phyloP scores from a whole-genome alignment of 2,888 invertebrate species.

The Tiliacea aurago region DNA sequence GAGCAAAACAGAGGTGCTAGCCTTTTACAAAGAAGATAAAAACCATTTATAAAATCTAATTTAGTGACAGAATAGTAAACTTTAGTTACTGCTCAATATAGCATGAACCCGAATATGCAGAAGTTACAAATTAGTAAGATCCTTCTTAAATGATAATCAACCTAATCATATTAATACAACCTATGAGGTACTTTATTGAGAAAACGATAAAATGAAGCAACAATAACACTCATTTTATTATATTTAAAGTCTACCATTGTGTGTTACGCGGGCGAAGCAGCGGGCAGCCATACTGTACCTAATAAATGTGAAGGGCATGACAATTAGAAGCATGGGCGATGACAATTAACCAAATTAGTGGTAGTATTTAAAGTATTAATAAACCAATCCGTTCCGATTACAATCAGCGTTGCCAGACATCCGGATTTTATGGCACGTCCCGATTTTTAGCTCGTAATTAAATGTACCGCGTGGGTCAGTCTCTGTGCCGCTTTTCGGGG shows the following conservation, averaged over 20 bases:
- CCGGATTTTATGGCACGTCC: too few relatives aligned
- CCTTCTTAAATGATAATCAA: too few relatives aligned
- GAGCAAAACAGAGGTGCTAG: neutral
- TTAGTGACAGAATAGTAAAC: neutral
- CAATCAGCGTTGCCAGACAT: neutral
- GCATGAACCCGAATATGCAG: too few relatives aligned
- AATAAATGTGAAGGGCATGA: constrained; percentile 54
- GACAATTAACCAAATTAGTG: constrained; percentile 24
- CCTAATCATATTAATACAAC: neutral
- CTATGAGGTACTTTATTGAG: neutral
- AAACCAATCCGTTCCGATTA: constrained; percentile 18
- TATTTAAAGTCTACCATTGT: constrained; percentile 13
- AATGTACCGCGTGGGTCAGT: too few relatives aligned
- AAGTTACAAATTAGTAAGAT: neutral
- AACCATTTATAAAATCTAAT: too few relatives aligned
- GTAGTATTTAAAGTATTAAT: constrained; percentile 24
- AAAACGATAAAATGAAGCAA: constrained; percentile 9
- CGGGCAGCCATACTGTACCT: constrained; percentile 4
- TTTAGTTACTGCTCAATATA: neutral
- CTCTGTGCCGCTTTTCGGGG: too few relatives aligned
- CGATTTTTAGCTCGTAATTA: too few relatives aligned
- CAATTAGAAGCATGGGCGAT: neutral
- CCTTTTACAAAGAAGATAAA: neutral
- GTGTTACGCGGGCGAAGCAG: neutral
- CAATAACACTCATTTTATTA: neutral